phyloP scores from a whole-genome alignment of 1,140 invertebrate genomes.

The Dinoponera quadriceps region DNA sequence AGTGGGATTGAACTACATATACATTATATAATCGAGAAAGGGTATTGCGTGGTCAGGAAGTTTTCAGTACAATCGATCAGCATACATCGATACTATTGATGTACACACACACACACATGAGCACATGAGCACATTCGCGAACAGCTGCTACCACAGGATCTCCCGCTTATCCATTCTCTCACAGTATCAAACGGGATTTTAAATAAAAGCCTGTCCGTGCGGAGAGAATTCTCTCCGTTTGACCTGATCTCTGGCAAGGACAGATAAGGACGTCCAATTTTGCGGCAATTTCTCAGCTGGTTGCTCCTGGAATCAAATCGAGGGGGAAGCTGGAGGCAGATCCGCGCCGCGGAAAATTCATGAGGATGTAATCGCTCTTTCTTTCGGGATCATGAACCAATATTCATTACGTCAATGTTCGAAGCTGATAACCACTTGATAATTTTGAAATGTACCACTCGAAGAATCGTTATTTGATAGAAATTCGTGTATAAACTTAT shows the following conservation, averaged over 20 bases:
- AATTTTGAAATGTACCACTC: not conserved
- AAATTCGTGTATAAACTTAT: no score
- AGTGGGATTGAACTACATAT: no score
- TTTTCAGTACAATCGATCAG: no score
- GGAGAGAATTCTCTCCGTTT: not conserved
- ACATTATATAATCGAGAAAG: no score
- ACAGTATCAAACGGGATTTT: conserved; percentile 18
- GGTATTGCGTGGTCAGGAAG: no score
- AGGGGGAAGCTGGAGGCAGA: not conserved
- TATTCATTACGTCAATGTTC: no score
- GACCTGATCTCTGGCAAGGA: not conserved
- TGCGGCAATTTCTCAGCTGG: conserved; percentile 55
- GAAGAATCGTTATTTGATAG: no score
- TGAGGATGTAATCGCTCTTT: not conserved
- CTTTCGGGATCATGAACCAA: no score
- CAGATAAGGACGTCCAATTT: conserved; percentile 60
- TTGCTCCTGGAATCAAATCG: conserved; percentile 41
- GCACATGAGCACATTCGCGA: no score
- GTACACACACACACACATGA: no score
- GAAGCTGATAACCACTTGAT: no score
- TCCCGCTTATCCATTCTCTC: conserved; percentile 6
- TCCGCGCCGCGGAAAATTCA: not conserved
- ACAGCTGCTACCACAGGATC: not conserved
- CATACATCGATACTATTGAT: no score
- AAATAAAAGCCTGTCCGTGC: not conserved